These are phyloP conservation scores for Hymenochirus boettgeri DNA, from an alignment of 2,113 vertebrate species.

Conservation along the genomic window DNA sequence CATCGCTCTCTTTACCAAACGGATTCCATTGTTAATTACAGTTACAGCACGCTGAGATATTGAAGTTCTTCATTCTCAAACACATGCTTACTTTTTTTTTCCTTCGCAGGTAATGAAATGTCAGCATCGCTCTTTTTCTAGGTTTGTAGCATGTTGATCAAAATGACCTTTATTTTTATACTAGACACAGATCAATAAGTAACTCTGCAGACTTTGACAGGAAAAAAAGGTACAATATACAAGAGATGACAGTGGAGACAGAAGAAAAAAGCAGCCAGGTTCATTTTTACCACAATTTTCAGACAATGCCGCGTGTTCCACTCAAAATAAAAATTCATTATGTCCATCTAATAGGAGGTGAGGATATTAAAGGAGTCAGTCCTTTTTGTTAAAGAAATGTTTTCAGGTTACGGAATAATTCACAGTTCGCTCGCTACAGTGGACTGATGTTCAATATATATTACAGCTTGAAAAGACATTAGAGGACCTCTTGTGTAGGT, in stretches of 20 bases:
- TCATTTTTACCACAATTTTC: slow-evolving; percentile 80
- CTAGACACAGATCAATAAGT: slow-evolving; percentile 82
- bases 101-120: slow-evolving; percentile 76
- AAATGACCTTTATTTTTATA: slow-evolving; percentile 79
- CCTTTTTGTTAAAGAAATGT: slow-evolving; percentile 74
- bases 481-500: slow-evolving; percentile 25
- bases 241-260: slow-evolving; percentile 80
- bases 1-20: slow-evolving; percentile 58
- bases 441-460: slow-evolving; percentile 63
- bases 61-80: slow-evolving; percentile 71
- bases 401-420: slow-evolving; percentile 68
- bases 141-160: slow-evolving; percentile 76
- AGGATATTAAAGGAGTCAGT: slow-evolving; percentile 75
- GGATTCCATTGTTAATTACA: slow-evolving; percentile 81
- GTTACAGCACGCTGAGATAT: slow-evolving; percentile 70
- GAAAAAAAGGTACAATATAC: slow-evolving; percentile 76
- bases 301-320: slow-evolving; percentile 79
- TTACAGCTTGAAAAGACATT: slow-evolving; percentile 70
- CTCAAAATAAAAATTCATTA: slow-evolving; percentile 78
- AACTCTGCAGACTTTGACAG: slow-evolving; percentile 72
- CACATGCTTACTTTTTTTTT: slow-evolving; percentile 75
- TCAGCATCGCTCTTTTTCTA: slow-evolving; percentile 70
- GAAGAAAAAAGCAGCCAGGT: slow-evolving; percentile 75
- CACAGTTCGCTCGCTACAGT: slow-evolving; percentile 48
- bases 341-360: slow-evolving; percentile 73